Percentiles rank a stretch among this genome's conserved stretches.
Conservation (phyloP, 2,113 vertebrate species). For the Butorides virescens region DNA sequence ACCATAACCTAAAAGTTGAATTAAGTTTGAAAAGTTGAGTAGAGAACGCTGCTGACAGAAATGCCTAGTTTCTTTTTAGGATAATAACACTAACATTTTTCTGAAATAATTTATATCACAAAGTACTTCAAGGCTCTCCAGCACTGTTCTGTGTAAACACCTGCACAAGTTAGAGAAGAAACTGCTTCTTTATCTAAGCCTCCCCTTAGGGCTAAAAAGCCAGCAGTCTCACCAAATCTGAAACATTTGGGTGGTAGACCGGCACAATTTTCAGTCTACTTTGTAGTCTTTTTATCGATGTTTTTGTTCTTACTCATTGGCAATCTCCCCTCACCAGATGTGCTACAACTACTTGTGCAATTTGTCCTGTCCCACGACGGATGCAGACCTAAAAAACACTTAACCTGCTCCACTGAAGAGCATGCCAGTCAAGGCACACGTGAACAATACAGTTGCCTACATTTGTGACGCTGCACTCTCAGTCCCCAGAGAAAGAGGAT, state of each 20-base stretch:
- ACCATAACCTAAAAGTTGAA: neutral
- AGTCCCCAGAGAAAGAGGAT: neutral
- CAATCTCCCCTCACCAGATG: neutral
- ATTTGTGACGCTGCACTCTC: neutral
- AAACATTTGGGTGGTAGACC: neutral
- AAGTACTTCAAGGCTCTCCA: neutral
- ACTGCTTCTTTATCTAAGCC: neutral
- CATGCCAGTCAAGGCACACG: neutral
- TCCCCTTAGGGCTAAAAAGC: neutral
- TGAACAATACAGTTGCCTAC: neutral
- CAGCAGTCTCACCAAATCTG: neutral
- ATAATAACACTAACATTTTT: neutral
- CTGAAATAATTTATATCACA: neutral
- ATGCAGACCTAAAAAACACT: neutral
- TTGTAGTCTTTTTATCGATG: neutral
- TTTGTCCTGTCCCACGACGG: accelerated
- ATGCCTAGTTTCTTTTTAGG: neutral
- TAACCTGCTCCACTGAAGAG: neutral
- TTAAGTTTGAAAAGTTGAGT: neutral
- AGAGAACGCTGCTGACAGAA: neutral
- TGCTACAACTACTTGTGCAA: neutral
- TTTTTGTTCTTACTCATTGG: neutral
- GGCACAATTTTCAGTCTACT: neutral
- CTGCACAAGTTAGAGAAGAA: neutral
- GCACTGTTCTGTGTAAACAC: neutral